Percentiles rank a stretch among this genome's conserved stretches.
Conservation (phyloP, 2,113 vertebrate species). For the Aegotheles bennettii region DNA sequence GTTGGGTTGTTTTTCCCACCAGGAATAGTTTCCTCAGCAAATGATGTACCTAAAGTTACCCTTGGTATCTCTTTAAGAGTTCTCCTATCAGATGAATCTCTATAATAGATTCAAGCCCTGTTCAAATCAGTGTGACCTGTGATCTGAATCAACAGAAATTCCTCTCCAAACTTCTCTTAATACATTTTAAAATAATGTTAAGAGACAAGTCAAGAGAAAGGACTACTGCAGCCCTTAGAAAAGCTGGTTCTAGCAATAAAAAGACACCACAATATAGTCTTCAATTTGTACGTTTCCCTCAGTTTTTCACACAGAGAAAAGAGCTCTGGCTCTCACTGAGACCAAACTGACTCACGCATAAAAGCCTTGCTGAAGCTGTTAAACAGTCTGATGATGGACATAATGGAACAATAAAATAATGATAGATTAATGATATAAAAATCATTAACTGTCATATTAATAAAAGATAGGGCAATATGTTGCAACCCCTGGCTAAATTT, state of each 20-base stretch:
- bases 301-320: background rate
- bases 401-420: background rate
- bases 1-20: background rate
- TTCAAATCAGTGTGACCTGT: background rate
- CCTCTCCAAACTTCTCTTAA: background rate
- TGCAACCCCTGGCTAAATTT: background rate
- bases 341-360: background rate
- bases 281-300: background rate
- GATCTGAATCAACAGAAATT: background rate
- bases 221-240: background rate
- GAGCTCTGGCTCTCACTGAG: background rate
- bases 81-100: background rate
- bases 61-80: background rate
- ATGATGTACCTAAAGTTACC: background rate
- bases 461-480: background rate
- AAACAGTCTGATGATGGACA: background rate
- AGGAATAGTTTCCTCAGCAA: background rate
- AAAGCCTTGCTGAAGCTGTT: background rate
- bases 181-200: background rate
- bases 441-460: background rate
- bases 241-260: background rate
- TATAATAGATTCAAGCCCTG: background rate
- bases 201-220: background rate
- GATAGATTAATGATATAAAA: background rate
- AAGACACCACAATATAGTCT: background rate